Percentiles rank a stretch among this genome's conserved stretches.
Conservation (phyloP, 2,888 invertebrate genomes). For the Lasioglossum villosulum region DNA sequence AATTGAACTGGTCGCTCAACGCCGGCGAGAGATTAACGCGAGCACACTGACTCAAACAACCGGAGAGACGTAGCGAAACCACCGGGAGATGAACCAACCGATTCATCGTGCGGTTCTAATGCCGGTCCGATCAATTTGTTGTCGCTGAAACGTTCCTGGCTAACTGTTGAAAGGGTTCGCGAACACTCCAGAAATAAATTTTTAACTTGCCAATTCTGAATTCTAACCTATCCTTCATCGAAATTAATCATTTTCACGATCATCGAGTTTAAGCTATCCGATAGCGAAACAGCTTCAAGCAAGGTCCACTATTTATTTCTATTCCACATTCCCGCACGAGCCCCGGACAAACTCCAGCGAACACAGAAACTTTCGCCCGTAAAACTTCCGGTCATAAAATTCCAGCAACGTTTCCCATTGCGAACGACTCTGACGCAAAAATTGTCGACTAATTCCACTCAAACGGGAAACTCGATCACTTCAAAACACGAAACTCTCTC, state of each 20-base stretch:
- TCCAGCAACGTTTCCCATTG: neutral
- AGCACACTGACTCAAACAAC: slow-evolving; percentile 3
- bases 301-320: neutral
- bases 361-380: neutral
- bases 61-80: neutral
- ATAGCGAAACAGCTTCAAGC: neutral
- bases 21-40: neutral
- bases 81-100: neutral
- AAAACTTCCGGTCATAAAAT: neutral
- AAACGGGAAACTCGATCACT: neutral
- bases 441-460: neutral
- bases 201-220: too few relatives aligned
- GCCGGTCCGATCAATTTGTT: neutral
- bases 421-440: neutral
- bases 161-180: neutral
- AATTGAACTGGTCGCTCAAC: neutral
- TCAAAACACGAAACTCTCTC: neutral
- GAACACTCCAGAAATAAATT: neutral
- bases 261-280: neutral
- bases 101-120: neutral
- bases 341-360: neutral
- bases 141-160: neutral
- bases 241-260: neutral
- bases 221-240: too few relatives aligned
- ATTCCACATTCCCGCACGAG: neutral